phyloP scores from a whole-genome alignment of 2,113 vertebrate species.

The Saguinus imperator region DNA sequence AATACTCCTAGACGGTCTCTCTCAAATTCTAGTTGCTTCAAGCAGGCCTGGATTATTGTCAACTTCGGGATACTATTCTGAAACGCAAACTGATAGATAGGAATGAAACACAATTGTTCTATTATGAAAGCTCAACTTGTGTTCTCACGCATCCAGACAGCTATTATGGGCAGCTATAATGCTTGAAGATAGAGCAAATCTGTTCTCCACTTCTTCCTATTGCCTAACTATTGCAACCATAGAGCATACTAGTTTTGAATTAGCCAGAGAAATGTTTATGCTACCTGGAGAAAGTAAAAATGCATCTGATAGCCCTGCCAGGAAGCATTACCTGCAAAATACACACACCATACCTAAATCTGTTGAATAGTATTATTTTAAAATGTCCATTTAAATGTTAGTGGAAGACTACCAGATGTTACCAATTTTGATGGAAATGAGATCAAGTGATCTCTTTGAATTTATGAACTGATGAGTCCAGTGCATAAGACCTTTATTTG shows the following conservation, averaged over 20 bases:
- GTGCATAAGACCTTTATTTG: conserved; percentile 48
- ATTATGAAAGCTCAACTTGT: not conserved
- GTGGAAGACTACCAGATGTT: conserved; percentile 56
- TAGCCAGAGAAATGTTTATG: conserved; percentile 37
- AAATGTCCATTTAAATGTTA: conserved; percentile 54
- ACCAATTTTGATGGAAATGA: conserved; percentile 58
- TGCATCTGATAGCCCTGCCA: conserved; percentile 45
- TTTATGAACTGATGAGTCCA: conserved; percentile 53
- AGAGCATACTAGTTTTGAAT: not conserved
- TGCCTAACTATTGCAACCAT: not conserved
- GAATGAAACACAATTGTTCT: not conserved
- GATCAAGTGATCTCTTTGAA: conserved; percentile 20
- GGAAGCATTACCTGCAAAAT: conserved; percentile 39
- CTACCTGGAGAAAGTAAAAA: not conserved
- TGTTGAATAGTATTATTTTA: conserved; percentile 18
- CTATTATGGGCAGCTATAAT: not conserved
- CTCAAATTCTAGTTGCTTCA: conserved; percentile 41
- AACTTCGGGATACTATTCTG: not conserved
- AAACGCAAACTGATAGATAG: not conserved
- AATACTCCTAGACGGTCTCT: not conserved
- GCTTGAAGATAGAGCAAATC: not conserved
- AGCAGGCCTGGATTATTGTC: not conserved
- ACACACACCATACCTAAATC: not conserved
- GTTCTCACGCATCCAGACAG: not conserved
- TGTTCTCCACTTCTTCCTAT: not conserved